These are phyloP conservation scores for Eudasyphora cyanicolor DNA, from an alignment of 2,888 invertebrate genomes.

Conservation along the genomic window DNA sequence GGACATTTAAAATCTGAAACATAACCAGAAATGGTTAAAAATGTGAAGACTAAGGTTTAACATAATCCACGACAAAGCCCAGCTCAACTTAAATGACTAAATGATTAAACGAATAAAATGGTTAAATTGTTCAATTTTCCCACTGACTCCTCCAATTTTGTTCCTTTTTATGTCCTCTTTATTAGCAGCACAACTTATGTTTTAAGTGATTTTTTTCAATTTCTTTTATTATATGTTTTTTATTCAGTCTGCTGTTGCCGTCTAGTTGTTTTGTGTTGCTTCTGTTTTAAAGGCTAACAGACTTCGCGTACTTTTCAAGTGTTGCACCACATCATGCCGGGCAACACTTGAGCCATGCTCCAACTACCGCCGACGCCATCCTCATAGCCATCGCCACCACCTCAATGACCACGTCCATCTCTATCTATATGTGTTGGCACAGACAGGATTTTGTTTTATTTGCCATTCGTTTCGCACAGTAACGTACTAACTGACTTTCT, in stretches of 20 bases:
- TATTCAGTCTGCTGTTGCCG: background rate
- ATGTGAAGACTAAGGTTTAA: too few species aligned
- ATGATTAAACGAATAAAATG: too few species aligned
- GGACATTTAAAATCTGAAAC: too few species aligned
- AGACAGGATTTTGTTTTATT: background rate
- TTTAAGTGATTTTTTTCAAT: background rate
- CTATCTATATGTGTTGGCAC: background rate
- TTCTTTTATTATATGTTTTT: slow-evolving; percentile 10
- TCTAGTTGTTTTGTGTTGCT: background rate
- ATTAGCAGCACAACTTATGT: background rate
- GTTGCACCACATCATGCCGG: slow-evolving; percentile 9
- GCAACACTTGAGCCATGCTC: slow-evolving; percentile 18
- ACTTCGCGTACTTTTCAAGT: slow-evolving; percentile 2
- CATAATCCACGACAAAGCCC: too few species aligned
- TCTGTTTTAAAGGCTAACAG: background rate
- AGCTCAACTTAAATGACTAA: too few species aligned
- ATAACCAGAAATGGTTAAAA: too few species aligned
- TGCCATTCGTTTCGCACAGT: slow-evolving; percentile 60
- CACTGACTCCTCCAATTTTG: too few species aligned
- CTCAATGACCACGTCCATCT: background rate
- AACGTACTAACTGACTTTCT: slow-evolving; percentile 64
- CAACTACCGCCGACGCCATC: background rate
- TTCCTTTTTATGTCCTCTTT: too few species aligned
- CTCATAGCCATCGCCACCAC: background rate
- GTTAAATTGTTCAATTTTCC: too few species aligned